Conservation (phyloP, 2,113 vertebrate genomes). For the Bucco capensis region DNA sequence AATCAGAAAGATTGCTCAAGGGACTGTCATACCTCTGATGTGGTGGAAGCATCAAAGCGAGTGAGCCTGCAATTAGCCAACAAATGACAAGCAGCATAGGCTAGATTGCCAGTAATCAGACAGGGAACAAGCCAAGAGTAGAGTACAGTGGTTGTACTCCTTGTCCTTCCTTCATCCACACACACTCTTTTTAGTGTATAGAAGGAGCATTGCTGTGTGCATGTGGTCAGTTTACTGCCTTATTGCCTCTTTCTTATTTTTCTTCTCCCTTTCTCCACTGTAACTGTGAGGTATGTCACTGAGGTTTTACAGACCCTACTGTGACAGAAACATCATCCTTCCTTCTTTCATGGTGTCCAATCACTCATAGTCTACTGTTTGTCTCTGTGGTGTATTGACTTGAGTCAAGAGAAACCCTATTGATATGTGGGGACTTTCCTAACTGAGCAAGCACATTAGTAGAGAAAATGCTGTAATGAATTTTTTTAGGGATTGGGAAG, state of each 20-base stretch:
- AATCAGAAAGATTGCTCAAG: background rate
- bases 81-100: background rate
- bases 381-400: background rate
- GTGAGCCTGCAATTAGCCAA: background rate
- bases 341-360: background rate
- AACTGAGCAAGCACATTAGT: background rate
- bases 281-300: background rate
- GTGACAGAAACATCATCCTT: background rate
- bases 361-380: background rate
- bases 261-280: background rate
- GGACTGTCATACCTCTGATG: background rate
- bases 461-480: background rate
- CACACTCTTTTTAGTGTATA: background rate
- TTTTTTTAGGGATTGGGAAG: background rate
- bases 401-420: background rate
- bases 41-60: background rate
- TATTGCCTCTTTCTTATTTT: background rate
- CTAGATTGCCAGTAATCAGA: background rate
- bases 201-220: background rate
- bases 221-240: background rate
- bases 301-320: background rate
- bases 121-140: background rate
- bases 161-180: background rate
- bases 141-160: background rate
- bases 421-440: background rate